Conservation (phyloP, 2,113 vertebrate species). For the Chaenogobius annularis region DNA sequence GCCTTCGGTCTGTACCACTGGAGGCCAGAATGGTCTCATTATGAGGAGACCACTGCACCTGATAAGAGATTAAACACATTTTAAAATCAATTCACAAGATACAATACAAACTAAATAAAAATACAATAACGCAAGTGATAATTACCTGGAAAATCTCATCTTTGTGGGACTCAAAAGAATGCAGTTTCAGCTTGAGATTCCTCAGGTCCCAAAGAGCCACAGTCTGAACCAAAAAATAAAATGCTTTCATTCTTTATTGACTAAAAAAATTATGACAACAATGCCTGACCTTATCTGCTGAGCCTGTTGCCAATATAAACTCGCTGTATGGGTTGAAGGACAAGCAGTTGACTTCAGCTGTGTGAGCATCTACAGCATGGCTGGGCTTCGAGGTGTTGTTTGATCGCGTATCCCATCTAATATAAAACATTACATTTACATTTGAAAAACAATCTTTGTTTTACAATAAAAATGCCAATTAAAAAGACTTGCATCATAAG, state of each 20-base stretch:
- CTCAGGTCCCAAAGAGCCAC: slow-evolving; percentile 97
- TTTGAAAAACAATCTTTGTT: slow-evolving; percentile 3
- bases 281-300: slow-evolving; percentile 88
- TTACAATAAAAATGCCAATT: background rate
- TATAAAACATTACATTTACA: slow-evolving; percentile 22
- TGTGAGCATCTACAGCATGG: slow-evolving; percentile 96
- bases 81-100: background rate
- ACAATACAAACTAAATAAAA: background rate
- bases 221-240: slow-evolving; percentile 76
- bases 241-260: background rate
- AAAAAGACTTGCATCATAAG: slow-evolving; percentile 92
- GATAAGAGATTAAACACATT: background rate
- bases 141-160: slow-evolving; percentile 99
- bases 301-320: slow-evolving; percentile 96
- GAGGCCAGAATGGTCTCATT: slow-evolving; percentile 98
- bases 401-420: slow-evolving; percentile 94
- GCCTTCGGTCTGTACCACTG: slow-evolving; percentile 93
- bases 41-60: slow-evolving; percentile 99
- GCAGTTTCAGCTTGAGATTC: slow-evolving; percentile 95
- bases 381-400: slow-evolving; percentile 98
- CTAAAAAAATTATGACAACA: background rate
- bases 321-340: slow-evolving; percentile 98
- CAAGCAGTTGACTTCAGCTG: slow-evolving; percentile 96
- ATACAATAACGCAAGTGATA: background rate
- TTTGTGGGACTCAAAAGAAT: slow-evolving; percentile 98